These are phyloP conservation scores for Chaunax sp. DNA, from an alignment of 2,797 vertebrate genomes.

Conservation along the genomic window DNA sequence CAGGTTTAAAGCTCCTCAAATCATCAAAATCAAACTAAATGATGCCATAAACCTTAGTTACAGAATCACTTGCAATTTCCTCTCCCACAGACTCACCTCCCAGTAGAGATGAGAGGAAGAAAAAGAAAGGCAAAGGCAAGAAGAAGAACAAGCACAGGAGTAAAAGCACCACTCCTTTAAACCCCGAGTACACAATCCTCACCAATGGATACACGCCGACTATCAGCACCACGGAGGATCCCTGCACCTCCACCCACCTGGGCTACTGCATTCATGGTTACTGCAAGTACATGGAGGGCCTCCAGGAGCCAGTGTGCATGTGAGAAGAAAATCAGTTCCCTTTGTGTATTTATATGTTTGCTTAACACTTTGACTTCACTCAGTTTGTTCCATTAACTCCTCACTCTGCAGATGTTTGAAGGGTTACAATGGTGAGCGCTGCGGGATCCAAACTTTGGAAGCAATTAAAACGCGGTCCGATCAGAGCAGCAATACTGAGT, in stretches of 20 bases:
- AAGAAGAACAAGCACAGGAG: slow-evolving; percentile 58
- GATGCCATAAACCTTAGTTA: background rate
- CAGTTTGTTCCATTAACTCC: background rate
- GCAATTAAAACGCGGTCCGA: background rate
- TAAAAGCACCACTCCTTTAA: slow-evolving; percentile 64
- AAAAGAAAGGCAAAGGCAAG: slow-evolving; percentile 63
- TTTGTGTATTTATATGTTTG: background rate
- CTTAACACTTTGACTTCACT: background rate
- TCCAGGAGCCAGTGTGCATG: slow-evolving; percentile 83
- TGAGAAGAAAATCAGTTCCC: slow-evolving; percentile 63
- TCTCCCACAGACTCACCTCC: slow-evolving; percentile 39
- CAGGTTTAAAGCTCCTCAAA: background rate
- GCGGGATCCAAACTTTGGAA: slow-evolving; percentile 78
- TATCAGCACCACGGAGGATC: slow-evolving; percentile 64
- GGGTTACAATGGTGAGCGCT: slow-evolving; percentile 82
- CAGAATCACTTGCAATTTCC: slow-evolving; percentile 28
- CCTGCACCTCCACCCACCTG: slow-evolving; percentile 80
- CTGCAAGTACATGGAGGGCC: slow-evolving; percentile 82
- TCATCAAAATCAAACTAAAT: background rate
- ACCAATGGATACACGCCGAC: slow-evolving; percentile 45
- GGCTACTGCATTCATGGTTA: slow-evolving; percentile 84
- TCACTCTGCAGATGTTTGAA: slow-evolving; percentile 76
- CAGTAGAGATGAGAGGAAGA: slow-evolving; percentile 54
- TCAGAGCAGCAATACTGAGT: slow-evolving; percentile 33
- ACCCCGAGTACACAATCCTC: slow-evolving; percentile 41